Evolutionary conservation across 2,797 vertebrate genomes (phyloP), one percentile per base, ranked within the genome.

Genomic region (Mus minutoides): DNA sequence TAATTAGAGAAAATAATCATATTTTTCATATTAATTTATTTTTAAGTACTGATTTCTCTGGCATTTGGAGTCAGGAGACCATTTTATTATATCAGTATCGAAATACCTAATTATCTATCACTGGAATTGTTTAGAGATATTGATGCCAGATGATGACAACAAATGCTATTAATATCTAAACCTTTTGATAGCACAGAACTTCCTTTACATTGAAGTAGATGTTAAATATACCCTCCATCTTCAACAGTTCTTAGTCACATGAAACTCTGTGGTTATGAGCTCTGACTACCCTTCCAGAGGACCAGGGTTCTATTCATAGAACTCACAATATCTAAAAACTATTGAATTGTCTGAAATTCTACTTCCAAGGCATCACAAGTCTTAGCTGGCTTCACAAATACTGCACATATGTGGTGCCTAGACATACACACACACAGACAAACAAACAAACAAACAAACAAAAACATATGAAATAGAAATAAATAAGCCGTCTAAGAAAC

Each of bases 71-170:
- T 85, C 22, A 75, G 26, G 64, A 12, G 95, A 0, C 69, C 17
- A 91, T 93, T 96, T 95, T 31, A 89, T 19, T 79, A 2, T 62
- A 67, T 83, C 56, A 84, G 58, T n/a, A 37, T 21, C 37, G 16
- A 71, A n/a, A 37, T 37, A 37, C n/a, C n/a, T 69, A n/a, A 17
- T 54, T 54, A 88, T 77, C 21, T 34, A 67, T 3, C 73, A 31
- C 83, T 60, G 19, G 43, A 62, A 0, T 56, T 83, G 19, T 69
- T 16, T 58, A 76, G 2, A 17, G 12, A 16, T 34, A 77, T 24
- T 73, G 80, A 87, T 3, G 56, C 11, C 19, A 31, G 76, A 62
- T 93, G 31, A 69, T 46, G 58, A 22, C 49, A 92, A 17, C 19
- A 83, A n/a, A 78, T 56, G 79, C 10, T 58, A 85, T 13, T 76